Percentiles rank a stretch among this genome's conserved stretches.
Conservation (phyloP, 2,797 vertebrate genomes). For the Lithobates sylvaticus region DNA sequence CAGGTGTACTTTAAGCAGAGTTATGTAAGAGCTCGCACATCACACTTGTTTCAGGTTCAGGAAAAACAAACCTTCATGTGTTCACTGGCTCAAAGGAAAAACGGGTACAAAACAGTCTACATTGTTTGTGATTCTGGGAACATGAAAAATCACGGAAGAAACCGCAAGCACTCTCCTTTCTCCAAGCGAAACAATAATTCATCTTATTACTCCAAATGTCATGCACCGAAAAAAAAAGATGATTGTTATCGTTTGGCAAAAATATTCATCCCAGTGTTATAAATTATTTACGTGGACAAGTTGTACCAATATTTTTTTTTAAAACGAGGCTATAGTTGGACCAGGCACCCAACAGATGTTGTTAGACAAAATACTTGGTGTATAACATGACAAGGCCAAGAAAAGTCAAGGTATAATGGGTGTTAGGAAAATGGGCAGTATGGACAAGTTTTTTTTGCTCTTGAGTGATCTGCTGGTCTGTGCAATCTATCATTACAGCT, state of each 20-base stretch:
- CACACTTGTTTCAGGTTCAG: conserved; percentile 19
- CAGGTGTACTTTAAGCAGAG: conserved; percentile 4
- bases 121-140: conserved; percentile 9
- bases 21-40: not conserved
- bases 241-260: not conserved
- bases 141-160: not conserved
- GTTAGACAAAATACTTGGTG: not conserved
- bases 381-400: too few species aligned
- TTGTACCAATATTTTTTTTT: not conserved
- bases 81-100: conserved; percentile 6
- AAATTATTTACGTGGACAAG: not conserved
- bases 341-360: not conserved
- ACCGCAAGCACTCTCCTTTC: conserved; percentile 12
- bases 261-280: not conserved
- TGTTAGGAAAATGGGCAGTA: not conserved
- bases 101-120: conserved; percentile 1
- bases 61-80: conserved; percentile 18
- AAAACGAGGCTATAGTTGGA: not conserved
- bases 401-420: too few species aligned
- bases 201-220: not conserved
- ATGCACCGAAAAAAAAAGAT: not conserved
- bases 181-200: not conserved
- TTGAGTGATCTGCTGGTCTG: not conserved
- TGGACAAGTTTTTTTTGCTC: not conserved
- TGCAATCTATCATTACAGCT: too few species aligned